These are phyloP conservation scores for Gallinago solitaria DNA, from an alignment of 2,797 vertebrate genomes.

Conservation along the genomic window DNA sequence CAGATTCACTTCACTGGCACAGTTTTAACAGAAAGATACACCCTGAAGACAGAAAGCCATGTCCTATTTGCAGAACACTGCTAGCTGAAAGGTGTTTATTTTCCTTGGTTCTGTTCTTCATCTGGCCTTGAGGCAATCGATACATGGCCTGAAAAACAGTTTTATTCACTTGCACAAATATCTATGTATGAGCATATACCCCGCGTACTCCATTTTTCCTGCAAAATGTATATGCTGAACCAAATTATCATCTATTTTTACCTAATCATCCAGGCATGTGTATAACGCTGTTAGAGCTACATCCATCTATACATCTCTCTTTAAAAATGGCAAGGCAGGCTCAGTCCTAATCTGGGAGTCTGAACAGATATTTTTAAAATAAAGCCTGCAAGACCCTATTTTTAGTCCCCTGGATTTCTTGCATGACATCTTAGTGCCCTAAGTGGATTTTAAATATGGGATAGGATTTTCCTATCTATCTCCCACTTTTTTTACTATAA, in stretches of 20 bases:
- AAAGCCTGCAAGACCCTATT: background rate
- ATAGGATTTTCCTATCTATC: background rate
- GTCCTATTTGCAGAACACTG: background rate
- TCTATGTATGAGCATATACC: background rate
- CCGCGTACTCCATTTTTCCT: background rate
- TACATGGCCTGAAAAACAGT: background rate
- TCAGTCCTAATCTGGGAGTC: background rate
- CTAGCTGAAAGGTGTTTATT: constrained; percentile 19
- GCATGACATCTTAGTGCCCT: background rate
- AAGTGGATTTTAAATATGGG: background rate
- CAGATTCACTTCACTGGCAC: background rate
- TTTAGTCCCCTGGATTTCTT: background rate
- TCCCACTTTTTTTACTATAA: background rate
- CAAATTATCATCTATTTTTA: background rate
- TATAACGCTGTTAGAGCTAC: background rate
- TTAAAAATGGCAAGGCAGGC: background rate
- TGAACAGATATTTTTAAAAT: background rate
- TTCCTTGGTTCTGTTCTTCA: background rate
- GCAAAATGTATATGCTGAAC: background rate
- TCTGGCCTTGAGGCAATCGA: background rate
- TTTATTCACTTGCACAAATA: background rate
- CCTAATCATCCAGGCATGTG: background rate
- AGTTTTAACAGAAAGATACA: background rate
- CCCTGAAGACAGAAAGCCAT: background rate
- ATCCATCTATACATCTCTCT: background rate